Evolutionary conservation across 2,888 invertebrate genomes (phyloP).

Genomic region (Synanthedon vespiformis): DNA sequence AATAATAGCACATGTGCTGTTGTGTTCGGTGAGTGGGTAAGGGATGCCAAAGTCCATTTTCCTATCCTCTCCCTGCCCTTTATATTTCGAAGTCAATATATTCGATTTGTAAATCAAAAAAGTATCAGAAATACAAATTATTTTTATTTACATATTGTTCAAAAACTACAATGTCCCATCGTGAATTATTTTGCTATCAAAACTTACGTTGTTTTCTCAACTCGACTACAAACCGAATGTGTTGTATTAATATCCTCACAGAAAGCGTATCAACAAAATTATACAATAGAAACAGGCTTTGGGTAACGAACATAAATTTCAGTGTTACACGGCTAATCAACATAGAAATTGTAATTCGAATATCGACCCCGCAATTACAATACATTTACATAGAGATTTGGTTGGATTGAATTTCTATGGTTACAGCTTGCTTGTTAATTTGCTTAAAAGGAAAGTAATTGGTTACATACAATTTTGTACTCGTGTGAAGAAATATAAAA

Average conservation of each 20-base stretch:
- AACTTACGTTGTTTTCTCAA: no score
- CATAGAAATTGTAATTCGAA: slow-evolving; percentile 57
- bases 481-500: slow-evolving; percentile 15
- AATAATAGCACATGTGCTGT: no score
- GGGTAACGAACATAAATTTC: slow-evolving; percentile 33
- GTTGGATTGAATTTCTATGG: slow-evolving; percentile 55
- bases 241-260: not conserved
- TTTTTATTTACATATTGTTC: no score
- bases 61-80: no score
- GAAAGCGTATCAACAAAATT: slow-evolving; percentile 33
- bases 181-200: no score
- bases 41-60: no score
- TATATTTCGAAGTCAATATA: no score
- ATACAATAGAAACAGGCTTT: slow-evolving; percentile 42
- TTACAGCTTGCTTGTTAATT: slow-evolving; percentile 55
- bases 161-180: no score
- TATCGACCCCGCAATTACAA: slow-evolving; percentile 59
- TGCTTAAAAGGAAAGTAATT: slow-evolving; percentile 64
- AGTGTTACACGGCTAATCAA: slow-evolving; percentile 45
- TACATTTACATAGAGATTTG: slow-evolving; percentile 65
- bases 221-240: not conserved
- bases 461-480: slow-evolving; percentile 40
- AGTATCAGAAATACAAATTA: no score
- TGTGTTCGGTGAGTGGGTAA: no score
- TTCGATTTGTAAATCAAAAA: no score